Evolutionary conservation across 1,140 invertebrate species (phyloP), one percentile per base, ranked within the genome.

Genomic region (Orchestia grillus): DNA sequence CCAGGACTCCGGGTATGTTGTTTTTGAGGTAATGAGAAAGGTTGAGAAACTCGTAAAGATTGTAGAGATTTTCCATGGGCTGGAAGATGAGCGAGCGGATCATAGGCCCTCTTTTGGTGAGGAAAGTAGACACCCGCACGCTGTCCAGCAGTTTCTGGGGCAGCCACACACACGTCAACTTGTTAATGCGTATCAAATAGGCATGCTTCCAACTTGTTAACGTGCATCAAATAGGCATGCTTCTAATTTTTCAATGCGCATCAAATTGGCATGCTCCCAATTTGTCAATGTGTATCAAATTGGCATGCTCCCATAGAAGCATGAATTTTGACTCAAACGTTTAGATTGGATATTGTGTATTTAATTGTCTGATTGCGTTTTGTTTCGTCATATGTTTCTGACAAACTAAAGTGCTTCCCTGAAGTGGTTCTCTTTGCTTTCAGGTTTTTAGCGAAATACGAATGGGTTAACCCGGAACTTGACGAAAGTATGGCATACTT

Each of bases 1-100:
- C 96, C 19, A 97, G 91, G n/a, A 97, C 97, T 0, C 97, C 97
- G 0, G 97, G 96, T 44, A 97, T 96, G 77, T 96, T 96, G 96
- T 96, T 57, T 96, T 96, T 96, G 96, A 98, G 98, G 98, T 98
- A 99, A 4, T 98, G 98, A 88, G 98, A 97, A 97, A 98, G 98
- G 62, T 98, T 98, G 98, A 99, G 98, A 97, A 99, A 99, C 97
- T 99, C 98, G 97, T 98, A 99, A 4, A 99, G 97, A 97, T 99
- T 99, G 97, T 98, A 98, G 96, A 99, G 98, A 97, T 98, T 99
- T 44, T 98, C 97, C 97, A 98, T 98, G 0, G 98, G 98, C 41
- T 98, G 98, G 96, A 99, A 98, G 28, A 98, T 98, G 8, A 99
- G 97, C 28, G 97, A 98, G 95, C 98, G 98, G 96, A 99, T 98